phyloP scores from a whole-genome alignment of 2,797 vertebrate genomes.

The Neosilurus hyrtlii region DNA sequence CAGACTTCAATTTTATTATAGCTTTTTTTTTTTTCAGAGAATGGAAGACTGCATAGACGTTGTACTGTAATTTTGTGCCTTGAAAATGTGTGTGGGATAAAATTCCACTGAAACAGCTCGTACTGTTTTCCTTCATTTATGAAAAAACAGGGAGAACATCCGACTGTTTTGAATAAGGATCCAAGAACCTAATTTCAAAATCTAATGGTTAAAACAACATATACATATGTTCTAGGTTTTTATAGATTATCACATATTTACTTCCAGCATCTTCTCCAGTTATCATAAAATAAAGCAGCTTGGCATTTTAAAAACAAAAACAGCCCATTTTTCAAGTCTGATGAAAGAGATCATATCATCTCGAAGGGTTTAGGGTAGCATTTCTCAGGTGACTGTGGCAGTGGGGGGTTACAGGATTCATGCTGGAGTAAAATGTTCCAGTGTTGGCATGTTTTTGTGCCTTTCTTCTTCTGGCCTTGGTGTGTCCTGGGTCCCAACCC shows the following conservation, averaged over 20 bases:
- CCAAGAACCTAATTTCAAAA: constrained; percentile 51
- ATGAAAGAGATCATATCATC: constrained; percentile 3
- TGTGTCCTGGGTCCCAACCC: constrained; percentile 13
- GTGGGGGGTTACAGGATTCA: constrained; percentile 32
- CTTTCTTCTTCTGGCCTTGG: background rate
- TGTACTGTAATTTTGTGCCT: constrained; percentile 62
- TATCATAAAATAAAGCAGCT: constrained; percentile 67
- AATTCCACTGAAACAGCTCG: constrained; percentile 4
- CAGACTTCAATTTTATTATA: constrained; percentile 32
- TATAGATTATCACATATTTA: constrained; percentile 61
- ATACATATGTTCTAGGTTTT: constrained; percentile 63
- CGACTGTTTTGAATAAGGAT: constrained; percentile 54
- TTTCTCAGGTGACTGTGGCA: constrained; percentile 23
- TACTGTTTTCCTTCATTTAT: constrained; percentile 36
- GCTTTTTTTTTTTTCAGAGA: constrained; percentile 55
- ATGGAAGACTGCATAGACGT: constrained; percentile 67
- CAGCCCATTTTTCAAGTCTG: constrained; percentile 20
- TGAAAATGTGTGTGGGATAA: constrained; percentile 15
- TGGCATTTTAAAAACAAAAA: constrained; percentile 53
- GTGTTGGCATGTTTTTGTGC: constrained; percentile 5
- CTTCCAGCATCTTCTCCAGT: constrained; percentile 61
- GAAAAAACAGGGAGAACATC: constrained; percentile 65
- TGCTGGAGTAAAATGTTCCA: constrained; percentile 27
- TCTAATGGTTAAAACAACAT: constrained; percentile 49
- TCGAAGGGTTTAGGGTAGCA: constrained; percentile 12